Base-by-base conservation (phyloP, 2,888 invertebrate species). In the Diaphora mendica region DNA sequence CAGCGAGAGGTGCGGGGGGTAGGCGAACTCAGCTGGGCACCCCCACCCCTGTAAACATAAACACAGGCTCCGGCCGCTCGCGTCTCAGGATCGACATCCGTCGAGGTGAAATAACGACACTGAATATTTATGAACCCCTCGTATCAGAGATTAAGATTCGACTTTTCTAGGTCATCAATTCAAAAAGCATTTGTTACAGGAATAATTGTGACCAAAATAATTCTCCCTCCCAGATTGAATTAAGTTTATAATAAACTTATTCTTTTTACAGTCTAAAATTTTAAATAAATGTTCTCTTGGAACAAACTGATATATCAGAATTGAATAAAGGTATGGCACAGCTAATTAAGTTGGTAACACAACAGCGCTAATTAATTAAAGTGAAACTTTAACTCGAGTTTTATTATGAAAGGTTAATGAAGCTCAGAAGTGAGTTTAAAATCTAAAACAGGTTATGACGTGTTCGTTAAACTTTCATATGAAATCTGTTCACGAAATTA, bases 61-160 rank as follows among this genome's bases (percentile, higher is more conserved):
- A 95, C 95, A 94, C 93, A 89, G 90, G 89, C 90, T 91, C 88
- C 87, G 78, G 76, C 81, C 79, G 77, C 82, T 66, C 79, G 80
- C 78, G 76, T 84, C 86, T 83, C 91, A 91, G 91, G 90, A 94
- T 93, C 94, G 92, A 92, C 93, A 91, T 91, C 91, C 91, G 91
- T 86, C 91, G 93, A 94, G 94, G 94, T 94, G 93, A 93, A 94
- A 94, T 94, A 94, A 93, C 91, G 91, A 92, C 91, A 88, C 91
- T 93, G 95, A 95, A 95, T 95, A 95, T 95, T 94, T 95, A 95
- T 95, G 93, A 93, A 91, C 89, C 89, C 87, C 88, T 88, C 90
- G 91, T 93, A 93, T 92, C 91, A 91, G 85, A 92, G 92, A 93
- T 94, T 94, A 94, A 93, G 91, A 92, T 90, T 92, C 89, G 91